phyloP scores from a whole-genome alignment of 2,113 vertebrate species.

The Tragelaphus buxtoni region DNA sequence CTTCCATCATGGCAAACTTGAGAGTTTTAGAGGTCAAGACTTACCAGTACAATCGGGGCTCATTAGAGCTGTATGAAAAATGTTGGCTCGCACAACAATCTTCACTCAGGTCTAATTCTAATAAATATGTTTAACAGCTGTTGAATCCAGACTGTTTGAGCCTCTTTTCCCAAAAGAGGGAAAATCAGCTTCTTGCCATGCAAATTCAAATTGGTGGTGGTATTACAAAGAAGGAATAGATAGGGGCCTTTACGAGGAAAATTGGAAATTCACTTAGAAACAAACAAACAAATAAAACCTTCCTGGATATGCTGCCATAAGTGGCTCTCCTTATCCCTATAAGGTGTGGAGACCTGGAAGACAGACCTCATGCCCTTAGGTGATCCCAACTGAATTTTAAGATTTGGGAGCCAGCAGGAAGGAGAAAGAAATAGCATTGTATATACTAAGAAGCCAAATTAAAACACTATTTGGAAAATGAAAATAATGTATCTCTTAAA shows the following conservation, averaged over 20 bases:
- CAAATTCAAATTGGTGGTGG: background rate
- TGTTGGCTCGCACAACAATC: background rate
- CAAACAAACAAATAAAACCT: background rate
- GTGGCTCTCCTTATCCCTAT: background rate
- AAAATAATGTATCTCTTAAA: background rate
- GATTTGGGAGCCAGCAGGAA: background rate
- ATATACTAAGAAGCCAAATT: background rate
- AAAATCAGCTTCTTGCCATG: background rate
- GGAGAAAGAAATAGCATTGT: background rate
- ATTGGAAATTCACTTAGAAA: background rate
- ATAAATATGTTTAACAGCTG: conserved; percentile 59
- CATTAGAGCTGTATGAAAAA: conserved; percentile 56
- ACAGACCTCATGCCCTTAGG: background rate
- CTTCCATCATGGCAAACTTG: background rate
- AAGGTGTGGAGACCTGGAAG: background rate
- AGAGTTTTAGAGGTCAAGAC: conserved; percentile 50
- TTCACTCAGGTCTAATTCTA: conserved; percentile 33
- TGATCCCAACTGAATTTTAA: background rate
- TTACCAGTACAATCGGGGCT: conserved; percentile 52
- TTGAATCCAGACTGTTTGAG: conserved; percentile 23
- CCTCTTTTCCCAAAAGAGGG: conserved; percentile 26
- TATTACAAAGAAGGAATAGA: background rate
- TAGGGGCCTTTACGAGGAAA: background rate
- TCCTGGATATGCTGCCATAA: background rate
- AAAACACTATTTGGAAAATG: conserved; percentile 22